phyloP scores from a whole-genome alignment of 2,797 vertebrate species.

The Alcedo atthis region DNA sequence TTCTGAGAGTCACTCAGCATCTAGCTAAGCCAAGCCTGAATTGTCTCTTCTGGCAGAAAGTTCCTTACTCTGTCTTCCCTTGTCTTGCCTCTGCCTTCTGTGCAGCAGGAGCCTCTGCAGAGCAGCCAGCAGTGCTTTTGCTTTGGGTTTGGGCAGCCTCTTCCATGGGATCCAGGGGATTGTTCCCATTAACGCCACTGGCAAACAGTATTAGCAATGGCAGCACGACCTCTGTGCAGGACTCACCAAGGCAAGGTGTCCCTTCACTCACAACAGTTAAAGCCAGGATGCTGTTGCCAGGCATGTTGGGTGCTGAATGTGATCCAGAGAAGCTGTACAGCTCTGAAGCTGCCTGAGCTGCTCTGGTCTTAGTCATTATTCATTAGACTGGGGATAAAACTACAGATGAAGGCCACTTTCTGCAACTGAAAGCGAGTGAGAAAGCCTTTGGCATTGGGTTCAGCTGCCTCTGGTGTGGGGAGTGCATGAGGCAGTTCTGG shows the following conservation, averaged over 20 bases:
- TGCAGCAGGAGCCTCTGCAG: neutral
- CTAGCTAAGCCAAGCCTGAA: neutral
- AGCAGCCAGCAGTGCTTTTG: neutral
- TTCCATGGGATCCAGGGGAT: slow-evolving; percentile 16
- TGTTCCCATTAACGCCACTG: slow-evolving; percentile 26
- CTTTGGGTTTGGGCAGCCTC: neutral
- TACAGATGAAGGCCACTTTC: neutral
- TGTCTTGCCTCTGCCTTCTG: neutral
- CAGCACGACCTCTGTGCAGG: slow-evolving; percentile 5
- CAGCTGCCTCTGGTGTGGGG: neutral
- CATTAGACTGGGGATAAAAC: neutral
- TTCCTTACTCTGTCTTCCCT: neutral
- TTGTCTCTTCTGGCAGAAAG: neutral
- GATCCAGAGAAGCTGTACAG: slow-evolving; percentile 33
- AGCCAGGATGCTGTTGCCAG: neutral
- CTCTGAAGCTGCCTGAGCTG: neutral
- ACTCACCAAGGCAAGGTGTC: neutral
- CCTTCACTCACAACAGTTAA: neutral
- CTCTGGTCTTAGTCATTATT: neutral
- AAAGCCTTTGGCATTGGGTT: neutral
- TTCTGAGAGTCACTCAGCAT: neutral
- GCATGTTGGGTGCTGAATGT: neutral
- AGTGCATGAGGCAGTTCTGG: neutral
- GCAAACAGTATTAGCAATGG: slow-evolving; percentile 63
- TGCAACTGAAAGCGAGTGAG: neutral